phyloP scores from a whole-genome alignment of 2,888 invertebrate genomes.

The Nemurella pictetii region DNA sequence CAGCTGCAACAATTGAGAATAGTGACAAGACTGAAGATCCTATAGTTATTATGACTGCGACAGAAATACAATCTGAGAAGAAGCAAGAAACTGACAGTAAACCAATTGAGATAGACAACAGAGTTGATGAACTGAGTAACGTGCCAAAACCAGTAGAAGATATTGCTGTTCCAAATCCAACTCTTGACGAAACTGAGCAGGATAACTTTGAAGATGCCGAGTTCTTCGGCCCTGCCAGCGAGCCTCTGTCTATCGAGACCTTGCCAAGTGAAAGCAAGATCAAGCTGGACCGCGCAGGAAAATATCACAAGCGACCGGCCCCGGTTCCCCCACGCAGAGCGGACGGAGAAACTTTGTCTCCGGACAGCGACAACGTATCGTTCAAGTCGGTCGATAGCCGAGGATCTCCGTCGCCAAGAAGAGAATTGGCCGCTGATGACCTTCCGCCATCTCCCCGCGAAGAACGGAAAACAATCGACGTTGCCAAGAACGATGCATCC shows the following conservation, averaged over 20 bases:
- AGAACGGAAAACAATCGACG: neutral
- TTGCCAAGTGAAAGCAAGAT: neutral
- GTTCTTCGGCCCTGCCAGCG: neutral
- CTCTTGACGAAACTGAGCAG: neutral
- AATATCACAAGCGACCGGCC: slow-evolving; percentile 58
- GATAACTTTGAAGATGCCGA: slow-evolving; percentile 25
- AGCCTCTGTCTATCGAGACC: neutral
- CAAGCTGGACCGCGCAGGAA: slow-evolving; percentile 52
- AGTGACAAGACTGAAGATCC: slow-evolving; percentile 19
- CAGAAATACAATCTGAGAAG: neutral
- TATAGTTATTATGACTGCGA: neutral
- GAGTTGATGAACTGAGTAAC: neutral
- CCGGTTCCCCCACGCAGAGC: slow-evolving; percentile 52
- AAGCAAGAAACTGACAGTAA: neutral
- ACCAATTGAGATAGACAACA: neutral
- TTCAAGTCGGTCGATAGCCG: neutral
- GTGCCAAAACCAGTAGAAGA: neutral
- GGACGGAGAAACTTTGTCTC: slow-evolving; percentile 42
- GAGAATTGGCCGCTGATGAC: neutral
- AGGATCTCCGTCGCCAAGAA: slow-evolving; percentile 7
- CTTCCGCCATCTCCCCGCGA: neutral
- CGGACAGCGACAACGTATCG: neutral
- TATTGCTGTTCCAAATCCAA: neutral
- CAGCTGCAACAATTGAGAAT: neutral
- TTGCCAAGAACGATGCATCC: neutral